Conservation (phyloP, 2,888 invertebrate genomes). For the Malthinus flaveolus region DNA sequence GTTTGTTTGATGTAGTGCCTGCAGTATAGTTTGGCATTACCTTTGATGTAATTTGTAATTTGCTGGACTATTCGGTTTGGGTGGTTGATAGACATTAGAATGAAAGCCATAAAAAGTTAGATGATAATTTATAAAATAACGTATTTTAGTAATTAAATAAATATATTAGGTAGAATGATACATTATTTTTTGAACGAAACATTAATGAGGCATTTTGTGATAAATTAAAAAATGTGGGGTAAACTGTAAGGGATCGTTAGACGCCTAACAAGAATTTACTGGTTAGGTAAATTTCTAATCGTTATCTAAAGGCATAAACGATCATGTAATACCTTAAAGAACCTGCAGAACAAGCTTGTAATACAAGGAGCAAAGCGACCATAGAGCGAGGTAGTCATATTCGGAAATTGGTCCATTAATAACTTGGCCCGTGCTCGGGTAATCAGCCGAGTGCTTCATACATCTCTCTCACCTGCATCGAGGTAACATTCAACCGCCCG, state of each 20-base stretch:
- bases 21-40: too few species aligned
- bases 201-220: constrained; percentile 1
- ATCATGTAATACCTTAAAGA: constrained; percentile 28
- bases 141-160: background rate
- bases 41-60: too few species aligned
- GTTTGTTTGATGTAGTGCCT: too few species aligned
- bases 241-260: constrained; percentile 6
- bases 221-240: constrained; percentile 6
- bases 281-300: constrained; percentile 15
- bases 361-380: constrained; percentile 29
- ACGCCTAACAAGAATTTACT: constrained; percentile 15
- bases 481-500: constrained; percentile 18
- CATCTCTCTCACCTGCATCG: constrained; percentile 34
- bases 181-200: background rate
- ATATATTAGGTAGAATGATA: background rate
- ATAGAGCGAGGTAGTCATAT: constrained; percentile 39
- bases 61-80: too few species aligned
- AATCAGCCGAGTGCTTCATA: constrained; percentile 40
- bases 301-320: constrained; percentile 26
- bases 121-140: too few species aligned
- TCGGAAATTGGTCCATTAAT: constrained; percentile 42
- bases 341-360: constrained; percentile 29
- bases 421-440: constrained; percentile 37
- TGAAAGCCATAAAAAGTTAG: too few species aligned
- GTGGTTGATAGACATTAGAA: too few species aligned